These are phyloP conservation scores for Whitmania pigra DNA, from an alignment of 1,140 invertebrate species.

Conservation along the genomic window DNA sequence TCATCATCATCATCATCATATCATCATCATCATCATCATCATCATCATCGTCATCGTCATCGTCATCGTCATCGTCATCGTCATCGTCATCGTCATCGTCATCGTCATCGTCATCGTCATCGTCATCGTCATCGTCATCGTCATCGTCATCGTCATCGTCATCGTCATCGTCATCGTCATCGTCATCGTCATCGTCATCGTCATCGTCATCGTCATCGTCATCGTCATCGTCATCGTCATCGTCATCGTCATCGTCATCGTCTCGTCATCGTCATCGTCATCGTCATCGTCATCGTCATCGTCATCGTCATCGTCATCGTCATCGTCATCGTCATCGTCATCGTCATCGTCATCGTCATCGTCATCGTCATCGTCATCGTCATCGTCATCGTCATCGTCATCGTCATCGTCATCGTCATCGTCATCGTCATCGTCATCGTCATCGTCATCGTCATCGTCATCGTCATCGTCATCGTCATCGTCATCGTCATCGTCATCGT, in stretches of 20 bases:
- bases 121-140: neutral
- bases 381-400: slow-evolving; percentile 4
- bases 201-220: slow-evolving; percentile 5
- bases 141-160: no score
- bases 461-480: neutral
- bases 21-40: neutral
- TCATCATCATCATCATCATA: neutral
- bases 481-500: neutral
- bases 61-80: neutral
- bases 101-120: neutral
- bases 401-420: neutral
- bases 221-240: no score
- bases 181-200: neutral
- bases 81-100: neutral
- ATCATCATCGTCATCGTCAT: neutral
- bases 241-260: no score
- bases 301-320: neutral
- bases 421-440: neutral
- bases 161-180: neutral
- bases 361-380: neutral
- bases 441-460: neutral
- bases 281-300: neutral
- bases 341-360: no score
- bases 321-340: slow-evolving; percentile 2
- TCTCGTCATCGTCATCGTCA: neutral